Evolutionary conservation across 2,888 invertebrate genomes (phyloP), one percentile per base, ranked within the genome.

Genomic region (Drosophila koepferae): DNA sequence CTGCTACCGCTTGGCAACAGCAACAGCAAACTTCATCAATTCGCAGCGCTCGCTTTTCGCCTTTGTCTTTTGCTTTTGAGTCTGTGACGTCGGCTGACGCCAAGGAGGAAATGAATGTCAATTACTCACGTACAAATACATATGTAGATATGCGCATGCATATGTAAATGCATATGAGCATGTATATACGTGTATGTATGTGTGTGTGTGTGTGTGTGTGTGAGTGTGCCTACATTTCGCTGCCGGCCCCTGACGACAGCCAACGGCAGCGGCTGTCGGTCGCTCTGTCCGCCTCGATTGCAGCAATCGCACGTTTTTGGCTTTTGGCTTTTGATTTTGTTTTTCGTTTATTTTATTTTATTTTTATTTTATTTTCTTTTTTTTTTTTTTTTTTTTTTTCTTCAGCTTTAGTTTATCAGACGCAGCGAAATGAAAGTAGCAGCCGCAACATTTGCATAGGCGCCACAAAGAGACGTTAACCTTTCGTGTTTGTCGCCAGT

Each of bases 21-120:
- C 63, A 31, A 73, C 80, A 77, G 58, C 59, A 34, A 63, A 74
- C 74, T 71, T 66, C 71, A 61, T n/a, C 46, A 63, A 40, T 66
- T 46, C 43, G 56, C 41, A 14, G 14, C 49, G 63, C 38, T 63
- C 58, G 16, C 38, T 38, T 44, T 54, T 68, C 40, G 61, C 41
- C 44, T 65, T 56, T 58, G 64, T 71, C 46, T 56, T 49, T 43
- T 18, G 61, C 59, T 49, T 49, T 59, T 28, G 54, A 43, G 43
- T 61, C 66, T 53, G 70, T 77, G 76, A 77, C 66, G 78, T 28
- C 59, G 74, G 51, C n/a, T 58, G 72, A 71, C 80, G 81, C 62
- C 80, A 82, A 82, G 78, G 66, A 82, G 82, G 82, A 82, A 82
- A 82, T 82, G 80, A 82, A 82, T 82, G 80, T 74, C 78, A 82